These are phyloP conservation scores for Lepidostoma basale DNA, from an alignment of 1,140 invertebrate species.

Conservation along the genomic window DNA sequence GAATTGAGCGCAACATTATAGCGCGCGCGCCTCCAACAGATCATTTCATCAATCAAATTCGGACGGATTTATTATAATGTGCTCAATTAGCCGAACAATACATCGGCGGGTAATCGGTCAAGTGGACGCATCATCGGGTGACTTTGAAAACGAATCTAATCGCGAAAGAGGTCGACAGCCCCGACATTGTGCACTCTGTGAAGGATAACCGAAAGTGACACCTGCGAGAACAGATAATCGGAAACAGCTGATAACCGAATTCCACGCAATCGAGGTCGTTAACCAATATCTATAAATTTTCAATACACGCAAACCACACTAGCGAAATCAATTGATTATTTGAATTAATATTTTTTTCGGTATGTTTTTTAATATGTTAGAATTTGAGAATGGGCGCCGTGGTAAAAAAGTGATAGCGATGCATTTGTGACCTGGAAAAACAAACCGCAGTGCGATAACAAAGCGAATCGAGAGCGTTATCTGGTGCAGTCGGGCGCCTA, in stretches of 20 bases:
- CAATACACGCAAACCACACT: no score
- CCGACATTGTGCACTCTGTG: neutral
- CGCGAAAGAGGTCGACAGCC: neutral
- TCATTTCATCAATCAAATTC: no score
- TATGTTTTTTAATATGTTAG: no score
- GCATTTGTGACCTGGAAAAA: constrained; percentile 2
- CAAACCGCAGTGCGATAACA: no score
- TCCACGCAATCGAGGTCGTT: no score
- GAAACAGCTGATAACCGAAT: no score
- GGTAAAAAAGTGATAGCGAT: neutral
- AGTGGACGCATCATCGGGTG: constrained; percentile 3
- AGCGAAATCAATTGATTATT: no score
- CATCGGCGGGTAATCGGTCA: neutral
- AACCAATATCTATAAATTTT: no score
- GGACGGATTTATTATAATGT: neutral
- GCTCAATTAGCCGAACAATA: neutral
- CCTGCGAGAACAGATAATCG: neutral
- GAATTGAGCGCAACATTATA: no score
- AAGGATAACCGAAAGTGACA: constrained; percentile 25
- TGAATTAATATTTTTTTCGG: no score
- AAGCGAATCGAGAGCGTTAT: neutral
- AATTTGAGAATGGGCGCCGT: no score
- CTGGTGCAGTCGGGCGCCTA: neutral
- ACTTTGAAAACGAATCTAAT: constrained; percentile 7
- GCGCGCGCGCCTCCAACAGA: no score